Evolutionary conservation across 2,888 invertebrate species (phyloP).

Genomic region (Cephonodes hylas): DNA sequence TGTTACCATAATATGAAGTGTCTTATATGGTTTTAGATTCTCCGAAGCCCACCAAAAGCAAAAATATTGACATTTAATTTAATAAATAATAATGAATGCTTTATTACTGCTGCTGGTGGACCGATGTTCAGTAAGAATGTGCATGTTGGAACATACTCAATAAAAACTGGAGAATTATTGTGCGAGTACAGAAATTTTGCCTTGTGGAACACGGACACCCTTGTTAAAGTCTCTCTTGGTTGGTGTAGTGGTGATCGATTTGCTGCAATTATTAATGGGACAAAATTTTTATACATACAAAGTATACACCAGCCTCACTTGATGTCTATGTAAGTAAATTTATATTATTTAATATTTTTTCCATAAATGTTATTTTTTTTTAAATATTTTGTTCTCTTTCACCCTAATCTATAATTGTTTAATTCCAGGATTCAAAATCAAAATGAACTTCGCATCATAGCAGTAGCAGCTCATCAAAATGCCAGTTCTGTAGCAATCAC

Average conservation of each 20-base stretch:
- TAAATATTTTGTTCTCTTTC: neutral
- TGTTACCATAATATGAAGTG: neutral
- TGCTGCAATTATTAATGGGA: slow-evolving; percentile 68
- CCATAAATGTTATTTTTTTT: neutral
- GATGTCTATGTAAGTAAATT: slow-evolving; percentile 48
- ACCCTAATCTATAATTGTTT: neutral
- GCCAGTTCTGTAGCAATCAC: slow-evolving; percentile 58
- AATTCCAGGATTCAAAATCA: slow-evolving; percentile 44
- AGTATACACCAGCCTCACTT: slow-evolving; percentile 58
- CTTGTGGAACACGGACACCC: slow-evolving; percentile 32
- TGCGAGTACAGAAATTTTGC: slow-evolving; percentile 38
- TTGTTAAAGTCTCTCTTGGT: slow-evolving; percentile 63
- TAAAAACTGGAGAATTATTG: slow-evolving; percentile 52
- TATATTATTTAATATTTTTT: neutral
- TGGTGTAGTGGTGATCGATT: slow-evolving; percentile 59
- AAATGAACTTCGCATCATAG: slow-evolving; percentile 48
- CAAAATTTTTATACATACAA: slow-evolving; percentile 57
- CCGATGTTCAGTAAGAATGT: slow-evolving; percentile 26
- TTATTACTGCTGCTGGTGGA: slow-evolving; percentile 40
- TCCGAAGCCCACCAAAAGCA: slow-evolving; percentile 42
- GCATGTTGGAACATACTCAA: slow-evolving; percentile 45
- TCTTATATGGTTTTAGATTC: slow-evolving; percentile 47
- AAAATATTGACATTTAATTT: slow-evolving; percentile 64
- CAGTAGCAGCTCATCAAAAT: slow-evolving; percentile 61
- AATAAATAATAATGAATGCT: slow-evolving; percentile 60